Conservation (phyloP, 2,888 invertebrate species). For the Plagodis pulveraria region DNA sequence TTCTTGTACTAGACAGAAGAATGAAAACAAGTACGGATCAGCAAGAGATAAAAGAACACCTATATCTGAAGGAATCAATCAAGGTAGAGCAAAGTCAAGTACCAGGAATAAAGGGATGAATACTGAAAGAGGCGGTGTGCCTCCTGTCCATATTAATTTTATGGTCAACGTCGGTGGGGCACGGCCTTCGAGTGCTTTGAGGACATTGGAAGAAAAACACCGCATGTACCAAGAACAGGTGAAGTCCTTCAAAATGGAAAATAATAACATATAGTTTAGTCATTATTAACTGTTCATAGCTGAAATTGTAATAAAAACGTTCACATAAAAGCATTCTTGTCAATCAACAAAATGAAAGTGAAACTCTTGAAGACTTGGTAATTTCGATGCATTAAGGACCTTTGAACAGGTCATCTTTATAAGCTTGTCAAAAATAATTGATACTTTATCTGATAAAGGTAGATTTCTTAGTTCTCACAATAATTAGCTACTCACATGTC, state of each 20-base stretch:
- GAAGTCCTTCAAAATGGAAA: conserved; percentile 58
- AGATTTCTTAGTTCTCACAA: too few relatives aligned
- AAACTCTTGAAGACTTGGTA: neutral
- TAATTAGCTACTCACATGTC: too few relatives aligned
- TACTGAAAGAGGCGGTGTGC: conserved; percentile 44
- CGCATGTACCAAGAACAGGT: conserved; percentile 74
- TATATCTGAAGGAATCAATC: conserved; percentile 24
- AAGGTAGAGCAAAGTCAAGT: conserved; percentile 47
- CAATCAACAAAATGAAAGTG: conserved; percentile 26
- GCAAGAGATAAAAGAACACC: conserved; percentile 32
- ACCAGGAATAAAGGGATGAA: conserved; percentile 52
- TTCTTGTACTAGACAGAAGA: conserved; percentile 10
- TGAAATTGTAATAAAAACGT: conserved; percentile 28
- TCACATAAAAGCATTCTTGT: conserved; percentile 4
- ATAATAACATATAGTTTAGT: conserved; percentile 39
- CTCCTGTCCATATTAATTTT: conserved; percentile 73
- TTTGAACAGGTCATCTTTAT: neutral
- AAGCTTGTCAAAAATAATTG: neutral
- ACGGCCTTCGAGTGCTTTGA: conserved; percentile 64
- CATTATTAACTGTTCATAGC: conserved; percentile 16
- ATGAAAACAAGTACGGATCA: conserved; percentile 5
- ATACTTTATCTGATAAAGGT: neutral
- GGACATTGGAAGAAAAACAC: conserved; percentile 73
- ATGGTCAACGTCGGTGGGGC: conserved; percentile 66
- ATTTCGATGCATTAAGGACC: neutral